Percentiles rank a stretch among this genome's conserved stretches.
phyloP scores from a whole-genome alignment of 2,113 vertebrate genomes.

The Phylloscopus trochilus region DNA sequence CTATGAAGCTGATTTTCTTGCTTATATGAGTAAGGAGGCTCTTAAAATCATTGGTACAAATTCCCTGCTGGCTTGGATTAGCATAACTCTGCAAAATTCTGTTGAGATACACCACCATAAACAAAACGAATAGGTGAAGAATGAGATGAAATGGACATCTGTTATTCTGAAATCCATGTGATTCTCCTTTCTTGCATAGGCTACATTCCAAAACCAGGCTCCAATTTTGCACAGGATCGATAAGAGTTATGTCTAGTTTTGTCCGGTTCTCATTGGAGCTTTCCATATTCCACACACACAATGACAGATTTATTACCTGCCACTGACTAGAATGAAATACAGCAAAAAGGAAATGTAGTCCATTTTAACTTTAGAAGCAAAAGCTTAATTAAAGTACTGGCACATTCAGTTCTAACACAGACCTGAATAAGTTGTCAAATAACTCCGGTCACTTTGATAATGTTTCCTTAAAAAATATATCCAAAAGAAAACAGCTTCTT shows the following conservation, averaged over 20 bases:
- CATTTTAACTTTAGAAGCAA: neutral
- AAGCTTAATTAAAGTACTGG: neutral
- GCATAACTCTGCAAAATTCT: neutral
- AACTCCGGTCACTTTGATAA: neutral
- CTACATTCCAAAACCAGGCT: neutral
- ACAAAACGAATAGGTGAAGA: neutral
- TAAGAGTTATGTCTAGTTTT: neutral
- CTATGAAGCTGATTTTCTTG: neutral
- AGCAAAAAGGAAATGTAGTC: neutral
- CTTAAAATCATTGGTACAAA: neutral
- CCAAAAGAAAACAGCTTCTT: neutral
- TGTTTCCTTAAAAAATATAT: neutral
- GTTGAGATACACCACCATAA: neutral
- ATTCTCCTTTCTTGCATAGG: neutral
- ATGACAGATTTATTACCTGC: neutral
- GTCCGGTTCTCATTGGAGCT: neutral
- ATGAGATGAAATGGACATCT: rapidly evolving
- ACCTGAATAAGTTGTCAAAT: neutral
- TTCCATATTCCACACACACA: neutral
- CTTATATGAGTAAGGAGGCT: neutral
- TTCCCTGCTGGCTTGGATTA: neutral
- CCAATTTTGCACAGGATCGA: neutral
- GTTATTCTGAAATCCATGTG: neutral
- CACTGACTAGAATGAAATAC: neutral
- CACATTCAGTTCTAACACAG: neutral